Conservation (phyloP, 2,888 invertebrate genomes). For the Cynaeus angustus region DNA sequence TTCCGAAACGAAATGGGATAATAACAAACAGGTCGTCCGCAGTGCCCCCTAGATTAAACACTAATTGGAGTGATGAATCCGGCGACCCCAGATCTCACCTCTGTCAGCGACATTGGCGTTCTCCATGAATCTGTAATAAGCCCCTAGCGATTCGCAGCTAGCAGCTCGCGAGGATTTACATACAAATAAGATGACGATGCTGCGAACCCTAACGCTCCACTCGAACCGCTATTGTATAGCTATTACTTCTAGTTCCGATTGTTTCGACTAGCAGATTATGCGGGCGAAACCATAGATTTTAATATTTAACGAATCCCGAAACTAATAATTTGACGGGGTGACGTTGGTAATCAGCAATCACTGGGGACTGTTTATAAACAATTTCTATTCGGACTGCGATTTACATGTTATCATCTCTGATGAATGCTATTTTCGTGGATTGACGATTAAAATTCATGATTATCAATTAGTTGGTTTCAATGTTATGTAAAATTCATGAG, state of each 20-base stretch:
- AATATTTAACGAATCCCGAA: slow-evolving; percentile 34
- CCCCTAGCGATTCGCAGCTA: slow-evolving; percentile 61
- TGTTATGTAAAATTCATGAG: slow-evolving; percentile 18
- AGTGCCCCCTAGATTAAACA: slow-evolving; percentile 51
- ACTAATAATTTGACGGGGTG: slow-evolving; percentile 23
- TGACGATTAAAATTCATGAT: slow-evolving; percentile 34
- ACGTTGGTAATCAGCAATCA: slow-evolving; percentile 31
- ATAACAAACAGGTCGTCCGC: slow-evolving; percentile 51
- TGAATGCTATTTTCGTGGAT: slow-evolving; percentile 33
- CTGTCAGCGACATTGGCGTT: slow-evolving; percentile 55
- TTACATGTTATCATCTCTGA: slow-evolving; percentile 31
- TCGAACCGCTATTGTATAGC: slow-evolving; percentile 41
- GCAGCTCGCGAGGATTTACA: slow-evolving; percentile 62
- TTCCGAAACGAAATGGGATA: slow-evolving; percentile 49
- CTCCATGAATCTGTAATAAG: slow-evolving; percentile 64
- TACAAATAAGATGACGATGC: slow-evolving; percentile 62
- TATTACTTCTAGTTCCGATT: slow-evolving; percentile 43
- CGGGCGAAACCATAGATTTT: slow-evolving; percentile 16
- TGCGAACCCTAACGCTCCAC: slow-evolving; percentile 17
- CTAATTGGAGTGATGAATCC: slow-evolving; percentile 58
- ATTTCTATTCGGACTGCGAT: slow-evolving; percentile 33
- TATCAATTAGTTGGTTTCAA: slow-evolving; percentile 25
- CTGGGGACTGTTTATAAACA: slow-evolving; percentile 22
- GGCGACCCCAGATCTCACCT: slow-evolving; percentile 52
- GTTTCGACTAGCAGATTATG: slow-evolving; percentile 12